Evolutionary conservation across 2,113 vertebrate genomes (phyloP), one percentile per base, ranked within the genome.

Genomic region (Struthidea cinerea): DNA sequence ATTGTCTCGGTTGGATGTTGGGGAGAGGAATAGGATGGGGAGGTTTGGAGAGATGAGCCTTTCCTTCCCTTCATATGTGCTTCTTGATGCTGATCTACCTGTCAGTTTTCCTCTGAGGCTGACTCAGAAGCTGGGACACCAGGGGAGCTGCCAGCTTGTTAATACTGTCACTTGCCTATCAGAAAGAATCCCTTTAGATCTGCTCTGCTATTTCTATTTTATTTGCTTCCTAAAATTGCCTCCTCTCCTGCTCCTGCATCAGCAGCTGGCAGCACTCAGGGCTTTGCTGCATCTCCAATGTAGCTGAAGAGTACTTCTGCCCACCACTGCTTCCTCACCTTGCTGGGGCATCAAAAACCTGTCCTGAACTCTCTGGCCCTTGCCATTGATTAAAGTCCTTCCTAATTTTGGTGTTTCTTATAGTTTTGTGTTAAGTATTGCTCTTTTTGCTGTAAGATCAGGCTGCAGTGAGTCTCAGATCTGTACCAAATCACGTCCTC

Each of bases 401-500:
- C 49, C 20, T 35, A 22, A 30, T 4, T 67, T 44, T 55, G 52
- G 18, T 2, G 9, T 85, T 94, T 83, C 41, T 81, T 89, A 52
- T 2, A 5, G 3, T 76, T 71, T 59, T 4, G 3, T 28, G 41
- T 16, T 4, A 82, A 60, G 11, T 39, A 35, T 52, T 65, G 16
- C n/a, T 22, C 17, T 90, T 47, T 37, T 37, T 73, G 32, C 64
- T 16, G 8, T 32, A 53, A 74, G 73, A 74, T 57, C 44, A 52
- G 55, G 21, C 59, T 70, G 13, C 15, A 21, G 1, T 1, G 30
- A 70, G 59, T 33, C 28, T 82, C 56, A 78, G 16, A 67, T 18
- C 37, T 2, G 3, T 0, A 2, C 3, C 2, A 87, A 74, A n/a
- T 67, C 35, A 2, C 0, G 3, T 59, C n/a, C 14, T 73, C 1